A percentile compares a stretch with the other conserved stretches of the same genome.
Evolutionary conservation across 2,888 invertebrate species (phyloP).

Genomic region (Erpobdella octoculata): DNA sequence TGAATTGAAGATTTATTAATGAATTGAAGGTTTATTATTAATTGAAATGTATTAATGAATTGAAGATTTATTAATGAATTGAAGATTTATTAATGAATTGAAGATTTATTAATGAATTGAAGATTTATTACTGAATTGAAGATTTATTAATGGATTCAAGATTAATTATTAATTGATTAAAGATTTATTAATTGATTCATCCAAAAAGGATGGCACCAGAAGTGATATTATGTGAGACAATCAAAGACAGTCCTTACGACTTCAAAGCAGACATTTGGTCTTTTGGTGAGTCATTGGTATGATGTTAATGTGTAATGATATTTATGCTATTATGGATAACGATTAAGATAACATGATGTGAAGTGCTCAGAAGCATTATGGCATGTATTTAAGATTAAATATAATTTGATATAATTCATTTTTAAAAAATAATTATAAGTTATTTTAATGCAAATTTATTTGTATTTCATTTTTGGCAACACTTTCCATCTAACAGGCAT

Average conservation of each 20-base stretch:
- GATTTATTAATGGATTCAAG: background rate
- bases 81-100: background rate
- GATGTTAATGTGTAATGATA: background rate
- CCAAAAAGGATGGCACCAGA: slow-evolving; percentile 82
- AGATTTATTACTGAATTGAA: background rate
- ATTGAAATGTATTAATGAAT: too few relatives aligned
- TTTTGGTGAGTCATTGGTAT: slow-evolving; percentile 44
- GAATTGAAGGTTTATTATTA: background rate
- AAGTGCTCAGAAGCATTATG: background rate
- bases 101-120: background rate
- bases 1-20: background rate
- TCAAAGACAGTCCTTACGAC: slow-evolving; percentile 94
- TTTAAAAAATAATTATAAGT: background rate
- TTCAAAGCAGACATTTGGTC: slow-evolving; percentile 92
- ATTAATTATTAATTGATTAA: background rate
- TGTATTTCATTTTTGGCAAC: background rate
- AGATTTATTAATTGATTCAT: background rate
- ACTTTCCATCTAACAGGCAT: slow-evolving; percentile 61
- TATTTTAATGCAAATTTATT: background rate
- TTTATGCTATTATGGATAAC: too few relatives aligned
- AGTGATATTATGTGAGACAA: slow-evolving; percentile 95
- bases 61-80: background rate
- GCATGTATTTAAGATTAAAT: too few relatives aligned
- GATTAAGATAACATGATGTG: too few relatives aligned
- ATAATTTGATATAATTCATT: background rate